A percentile compares a stretch with the other conserved stretches of the same genome.
phyloP scores from a whole-genome alignment of 2,113 vertebrate species.

The Neodontobutis hainanensis region DNA sequence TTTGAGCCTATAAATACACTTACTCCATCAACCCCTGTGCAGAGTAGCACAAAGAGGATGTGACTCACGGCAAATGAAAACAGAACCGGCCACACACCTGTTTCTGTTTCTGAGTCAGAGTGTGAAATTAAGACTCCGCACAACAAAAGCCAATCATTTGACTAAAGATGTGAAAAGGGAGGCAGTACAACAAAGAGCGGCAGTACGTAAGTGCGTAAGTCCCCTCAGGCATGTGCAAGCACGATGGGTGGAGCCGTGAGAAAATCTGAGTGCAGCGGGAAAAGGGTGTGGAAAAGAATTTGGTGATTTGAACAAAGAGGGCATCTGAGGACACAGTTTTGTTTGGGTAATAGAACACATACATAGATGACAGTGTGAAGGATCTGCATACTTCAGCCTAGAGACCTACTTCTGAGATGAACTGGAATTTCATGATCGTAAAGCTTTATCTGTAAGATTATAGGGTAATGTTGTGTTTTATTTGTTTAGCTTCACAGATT shows the following conservation, averaged over 20 bases:
- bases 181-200: constrained; percentile 16
- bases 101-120: constrained; percentile 47
- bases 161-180: constrained; percentile 6
- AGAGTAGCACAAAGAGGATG: constrained; percentile 39
- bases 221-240: constrained; percentile 24
- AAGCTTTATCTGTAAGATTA: no score
- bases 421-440: neutral
- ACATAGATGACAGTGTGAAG: neutral
- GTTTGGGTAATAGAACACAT: constrained; percentile 4
- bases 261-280: constrained; percentile 4
- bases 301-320: neutral
- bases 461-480: no score
- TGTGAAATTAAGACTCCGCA: constrained; percentile 28
- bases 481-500: no score
- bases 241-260: constrained; percentile 29
- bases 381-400: neutral
- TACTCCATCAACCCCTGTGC: constrained; percentile 12
- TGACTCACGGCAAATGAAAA: constrained; percentile 46
- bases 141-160: constrained; percentile 2
- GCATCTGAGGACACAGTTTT: constrained; percentile 4
- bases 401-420: neutral
- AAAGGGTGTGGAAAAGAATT: constrained; percentile 27
- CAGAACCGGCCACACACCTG: constrained; percentile 6
- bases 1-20: neutral
- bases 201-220: neutral